A percentile compares a stretch with the other conserved stretches of the same genome.
These are phyloP conservation scores for Noctua janthina DNA, from an alignment of 2,888 invertebrate genomes.

Conservation along the genomic window DNA sequence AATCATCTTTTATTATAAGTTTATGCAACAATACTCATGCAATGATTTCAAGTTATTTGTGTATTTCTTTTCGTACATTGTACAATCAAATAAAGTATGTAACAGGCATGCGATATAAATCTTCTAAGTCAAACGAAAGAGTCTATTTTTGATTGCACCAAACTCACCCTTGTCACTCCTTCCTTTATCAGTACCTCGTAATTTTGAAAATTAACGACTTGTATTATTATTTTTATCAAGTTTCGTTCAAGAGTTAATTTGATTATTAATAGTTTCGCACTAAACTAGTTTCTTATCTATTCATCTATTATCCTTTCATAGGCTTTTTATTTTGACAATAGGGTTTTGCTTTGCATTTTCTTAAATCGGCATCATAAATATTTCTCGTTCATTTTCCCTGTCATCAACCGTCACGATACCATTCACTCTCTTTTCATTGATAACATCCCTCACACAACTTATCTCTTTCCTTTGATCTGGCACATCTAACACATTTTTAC, in stretches of 20 bases:
- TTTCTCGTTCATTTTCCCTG: too few species aligned
- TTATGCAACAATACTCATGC: neutral
- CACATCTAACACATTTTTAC: neutral
- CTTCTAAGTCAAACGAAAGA: neutral
- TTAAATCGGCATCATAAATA: neutral
- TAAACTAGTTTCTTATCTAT: neutral
- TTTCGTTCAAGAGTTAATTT: neutral
- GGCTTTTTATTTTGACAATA: neutral
- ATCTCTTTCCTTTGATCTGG: neutral
- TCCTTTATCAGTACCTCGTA: conserved; percentile 67
- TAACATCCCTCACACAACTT: neutral
- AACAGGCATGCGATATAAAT: neutral
- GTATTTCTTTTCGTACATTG: neutral
- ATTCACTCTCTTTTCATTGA: neutral
- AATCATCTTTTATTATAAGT: neutral
- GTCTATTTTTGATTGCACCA: conserved; percentile 8
- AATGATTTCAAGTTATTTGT: conserved; percentile 4
- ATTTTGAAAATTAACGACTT: conserved; percentile 30
- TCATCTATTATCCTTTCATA: neutral
- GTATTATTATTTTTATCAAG: conserved; percentile 3
- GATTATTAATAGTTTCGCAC: neutral
- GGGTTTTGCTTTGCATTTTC: neutral
- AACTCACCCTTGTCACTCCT: conserved; percentile 68
- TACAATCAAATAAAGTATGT: neutral
- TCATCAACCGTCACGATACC: neutral